These are phyloP conservation scores for Beaufortia kweichowensis DNA, from an alignment of 2,113 vertebrate species.

Conservation along the genomic window DNA sequence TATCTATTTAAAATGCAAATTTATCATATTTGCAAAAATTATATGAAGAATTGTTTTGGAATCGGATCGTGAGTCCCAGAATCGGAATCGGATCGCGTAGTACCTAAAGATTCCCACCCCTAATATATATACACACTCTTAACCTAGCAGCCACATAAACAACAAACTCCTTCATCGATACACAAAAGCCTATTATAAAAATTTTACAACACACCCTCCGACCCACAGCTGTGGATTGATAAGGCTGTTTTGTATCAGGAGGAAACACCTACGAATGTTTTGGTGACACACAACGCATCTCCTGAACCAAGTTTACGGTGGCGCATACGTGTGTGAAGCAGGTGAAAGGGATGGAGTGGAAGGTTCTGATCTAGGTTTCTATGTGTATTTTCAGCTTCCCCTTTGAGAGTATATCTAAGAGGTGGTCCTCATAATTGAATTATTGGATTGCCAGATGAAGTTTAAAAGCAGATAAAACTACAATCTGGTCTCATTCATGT, in stretches of 20 bases:
- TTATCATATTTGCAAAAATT: too few species aligned
- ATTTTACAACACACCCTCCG: not conserved
- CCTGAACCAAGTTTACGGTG: too few species aligned
- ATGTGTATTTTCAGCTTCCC: conserved; percentile 33
- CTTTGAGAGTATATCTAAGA: conserved; percentile 17
- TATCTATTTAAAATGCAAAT: too few species aligned
- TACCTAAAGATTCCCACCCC: too few species aligned
- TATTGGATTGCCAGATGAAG: not conserved
- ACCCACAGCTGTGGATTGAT: conserved; percentile 1
- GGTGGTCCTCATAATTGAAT: conserved; percentile 16
- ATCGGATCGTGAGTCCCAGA: too few species aligned
- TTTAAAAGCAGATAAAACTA: conserved; percentile 6
- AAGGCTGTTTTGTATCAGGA: not conserved
- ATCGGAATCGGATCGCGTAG: too few species aligned
- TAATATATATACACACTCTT: too few species aligned
- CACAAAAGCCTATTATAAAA: conserved; percentile 8
- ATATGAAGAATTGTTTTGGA: too few species aligned
- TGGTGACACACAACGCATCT: not conserved
- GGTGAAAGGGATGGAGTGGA: not conserved
- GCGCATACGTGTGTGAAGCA: not conserved
- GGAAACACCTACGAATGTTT: conserved; percentile 8
- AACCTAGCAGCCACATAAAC: not conserved
- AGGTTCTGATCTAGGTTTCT: conserved; percentile 1
- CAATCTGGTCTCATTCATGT: not conserved
- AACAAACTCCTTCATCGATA: not conserved